These are phyloP conservation scores for Drosophila micromelanica DNA, from an alignment of 1,140 invertebrate genomes.

Conservation along the genomic window DNA sequence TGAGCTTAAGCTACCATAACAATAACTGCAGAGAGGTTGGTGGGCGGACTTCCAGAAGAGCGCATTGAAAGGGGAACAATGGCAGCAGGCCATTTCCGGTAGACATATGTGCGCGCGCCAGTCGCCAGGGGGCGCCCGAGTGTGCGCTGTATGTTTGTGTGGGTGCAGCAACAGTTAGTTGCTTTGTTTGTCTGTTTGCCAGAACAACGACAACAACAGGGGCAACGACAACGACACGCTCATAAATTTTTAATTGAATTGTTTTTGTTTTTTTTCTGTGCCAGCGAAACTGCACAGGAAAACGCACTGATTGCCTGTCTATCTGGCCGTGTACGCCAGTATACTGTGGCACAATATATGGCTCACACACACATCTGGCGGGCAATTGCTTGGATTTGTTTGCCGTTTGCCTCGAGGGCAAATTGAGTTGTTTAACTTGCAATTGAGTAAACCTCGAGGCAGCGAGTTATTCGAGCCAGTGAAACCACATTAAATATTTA, in stretches of 20 bases:
- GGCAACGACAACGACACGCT: constrained; percentile 49
- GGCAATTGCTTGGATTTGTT: constrained; percentile 54
- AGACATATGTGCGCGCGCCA: constrained; percentile 42
- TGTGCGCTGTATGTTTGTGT: constrained; percentile 16
- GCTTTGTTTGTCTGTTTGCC: constrained; percentile 69
- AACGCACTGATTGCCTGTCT: constrained; percentile 65
- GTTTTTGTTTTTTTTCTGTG: constrained; percentile 59
- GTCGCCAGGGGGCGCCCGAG: constrained; percentile 57
- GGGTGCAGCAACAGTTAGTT: constrained; percentile 71
- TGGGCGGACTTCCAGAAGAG: neutral
- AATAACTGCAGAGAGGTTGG: constrained; percentile 9
- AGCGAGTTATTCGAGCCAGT: constrained; percentile 15
- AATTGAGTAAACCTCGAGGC: constrained; percentile 51
- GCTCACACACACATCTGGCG: neutral
- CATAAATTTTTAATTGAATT: constrained; percentile 81
- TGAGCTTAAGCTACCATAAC: constrained; percentile 53
- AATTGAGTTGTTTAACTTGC: constrained; percentile 75
- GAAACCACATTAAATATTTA: constrained; percentile 47
- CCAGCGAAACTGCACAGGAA: constrained; percentile 42
- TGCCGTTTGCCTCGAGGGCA: constrained; percentile 39
- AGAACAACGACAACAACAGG: constrained; percentile 44
- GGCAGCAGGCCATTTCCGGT: constrained; percentile 73
- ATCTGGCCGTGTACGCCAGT: constrained; percentile 6
- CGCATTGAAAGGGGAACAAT: constrained; percentile 40
- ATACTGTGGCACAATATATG: neutral